phyloP scores from a whole-genome alignment of 2,113 vertebrate species.

The Corythornis cristatus region DNA sequence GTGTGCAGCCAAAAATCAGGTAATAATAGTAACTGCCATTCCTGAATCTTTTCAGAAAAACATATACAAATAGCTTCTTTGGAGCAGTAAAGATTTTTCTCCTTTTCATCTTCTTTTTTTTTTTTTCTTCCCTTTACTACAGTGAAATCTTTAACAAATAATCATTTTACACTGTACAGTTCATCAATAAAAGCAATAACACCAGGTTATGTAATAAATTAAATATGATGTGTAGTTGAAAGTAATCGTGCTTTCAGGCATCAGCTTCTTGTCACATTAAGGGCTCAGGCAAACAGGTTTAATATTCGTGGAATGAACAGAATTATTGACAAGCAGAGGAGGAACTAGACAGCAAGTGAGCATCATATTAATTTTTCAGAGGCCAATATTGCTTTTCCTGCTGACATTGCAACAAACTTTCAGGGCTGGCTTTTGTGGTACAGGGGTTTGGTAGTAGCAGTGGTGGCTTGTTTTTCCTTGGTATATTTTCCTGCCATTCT shows the following conservation, averaged over 20 bases:
- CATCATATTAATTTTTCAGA: conserved; percentile 71
- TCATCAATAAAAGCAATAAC: conserved; percentile 75
- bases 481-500: not conserved
- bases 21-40: conserved; percentile 49
- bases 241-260: conserved; percentile 58
- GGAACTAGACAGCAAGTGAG: conserved; percentile 51
- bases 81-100: conserved; percentile 52
- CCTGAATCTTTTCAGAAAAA: conserved; percentile 45
- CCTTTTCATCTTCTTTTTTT: not conserved
- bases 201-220: conserved; percentile 74
- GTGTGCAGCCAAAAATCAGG: conserved; percentile 6
- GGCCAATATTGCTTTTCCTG: conserved; percentile 39
- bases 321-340: conserved; percentile 61
- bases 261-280: conserved; percentile 69
- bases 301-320: conserved; percentile 68
- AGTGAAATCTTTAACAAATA: conserved; percentile 76
- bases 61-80: conserved; percentile 28
- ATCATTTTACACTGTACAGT: conserved; percentile 69
- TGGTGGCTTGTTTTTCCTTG: not conserved
- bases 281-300: conserved; percentile 51
- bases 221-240: conserved; percentile 72
- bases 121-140: conserved; percentile 3
- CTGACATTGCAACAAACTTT: conserved; percentile 59
- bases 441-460: not conserved
- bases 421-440: not conserved